A percentile compares a stretch with the other conserved stretches of the same genome.
Evolutionary conservation across 1,140 invertebrate species (phyloP).

Genomic region (Hylaeus anthracinus): DNA sequence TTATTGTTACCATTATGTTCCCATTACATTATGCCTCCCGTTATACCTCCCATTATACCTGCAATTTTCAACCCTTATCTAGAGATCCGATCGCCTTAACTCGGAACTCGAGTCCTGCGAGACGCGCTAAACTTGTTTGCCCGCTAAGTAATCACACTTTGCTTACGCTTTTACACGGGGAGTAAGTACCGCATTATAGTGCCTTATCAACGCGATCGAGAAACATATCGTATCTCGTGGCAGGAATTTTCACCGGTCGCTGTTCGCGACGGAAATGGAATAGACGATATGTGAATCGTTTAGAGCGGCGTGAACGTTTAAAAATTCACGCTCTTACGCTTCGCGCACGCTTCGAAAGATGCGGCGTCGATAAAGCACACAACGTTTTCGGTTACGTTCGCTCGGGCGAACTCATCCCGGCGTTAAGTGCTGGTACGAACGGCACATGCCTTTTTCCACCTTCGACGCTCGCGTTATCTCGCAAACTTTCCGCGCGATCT

Average conservation of each 20-base stretch:
- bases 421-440: conserved; percentile 69
- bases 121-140: neutral
- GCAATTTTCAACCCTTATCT: conserved; percentile 77
- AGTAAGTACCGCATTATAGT: neutral
- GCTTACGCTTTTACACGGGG: neutral
- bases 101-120: conserved; percentile 36
- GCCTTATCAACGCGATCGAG: neutral
- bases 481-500: conserved; percentile 46
- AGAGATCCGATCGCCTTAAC: conserved; percentile 69
- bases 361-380: conserved; percentile 73
- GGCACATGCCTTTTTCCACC: conserved; percentile 67
- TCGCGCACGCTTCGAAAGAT: conserved; percentile 53
- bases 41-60: conserved; percentile 79
- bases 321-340: no score
- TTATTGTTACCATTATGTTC: conserved; percentile 76
- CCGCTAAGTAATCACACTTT: neutral
- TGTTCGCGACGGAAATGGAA: no score
- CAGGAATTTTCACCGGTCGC: no score
- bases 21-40: conserved; percentile 65
- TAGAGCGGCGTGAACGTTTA: no score
- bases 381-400: conserved; percentile 72
- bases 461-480: conserved; percentile 21
- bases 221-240: no score
- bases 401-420: conserved; percentile 64
- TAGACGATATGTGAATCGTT: no score